Conservation (phyloP, 1,140 invertebrate species). For the Frieseomelitta varia region DNA sequence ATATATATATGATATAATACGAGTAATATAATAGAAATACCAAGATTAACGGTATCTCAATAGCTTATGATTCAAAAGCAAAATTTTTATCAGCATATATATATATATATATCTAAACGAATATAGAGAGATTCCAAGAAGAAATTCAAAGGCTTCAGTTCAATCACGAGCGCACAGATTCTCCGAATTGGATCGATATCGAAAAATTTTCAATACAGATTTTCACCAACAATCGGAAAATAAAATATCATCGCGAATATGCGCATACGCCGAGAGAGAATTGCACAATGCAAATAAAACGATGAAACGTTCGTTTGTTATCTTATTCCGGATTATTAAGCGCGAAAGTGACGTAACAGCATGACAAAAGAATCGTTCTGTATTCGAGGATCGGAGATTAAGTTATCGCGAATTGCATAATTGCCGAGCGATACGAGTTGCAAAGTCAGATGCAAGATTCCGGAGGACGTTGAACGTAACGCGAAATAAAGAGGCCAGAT, state of each 20-base stretch:
- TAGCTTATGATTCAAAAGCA: too few relatives aligned
- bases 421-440: neutral
- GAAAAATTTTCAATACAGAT: too few relatives aligned
- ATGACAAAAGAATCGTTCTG: neutral
- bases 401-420: slow-evolving; percentile 6
- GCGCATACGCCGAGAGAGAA: neutral
- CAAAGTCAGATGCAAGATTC: neutral
- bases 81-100: too few relatives aligned
- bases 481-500: slow-evolving; percentile 4
- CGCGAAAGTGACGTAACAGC: neutral
- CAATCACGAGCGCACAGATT: too few relatives aligned
- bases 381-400: neutral
- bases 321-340: neutral
- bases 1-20: too few relatives aligned
- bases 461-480: slow-evolving; percentile 4
- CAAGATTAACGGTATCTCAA: too few relatives aligned
- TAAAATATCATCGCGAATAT: neutral
- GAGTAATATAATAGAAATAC: too few relatives aligned
- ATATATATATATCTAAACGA: too few relatives aligned
- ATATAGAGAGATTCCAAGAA: too few relatives aligned
- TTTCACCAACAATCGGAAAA: too few relatives aligned
- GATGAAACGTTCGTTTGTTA: neutral
- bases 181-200: too few relatives aligned
- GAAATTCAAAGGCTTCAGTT: too few relatives aligned
- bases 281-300: neutral